Percentiles rank a stretch among this genome's conserved stretches.
Conservation (phyloP, 2,888 invertebrate genomes). For the Toxonevra muliebris region DNA sequence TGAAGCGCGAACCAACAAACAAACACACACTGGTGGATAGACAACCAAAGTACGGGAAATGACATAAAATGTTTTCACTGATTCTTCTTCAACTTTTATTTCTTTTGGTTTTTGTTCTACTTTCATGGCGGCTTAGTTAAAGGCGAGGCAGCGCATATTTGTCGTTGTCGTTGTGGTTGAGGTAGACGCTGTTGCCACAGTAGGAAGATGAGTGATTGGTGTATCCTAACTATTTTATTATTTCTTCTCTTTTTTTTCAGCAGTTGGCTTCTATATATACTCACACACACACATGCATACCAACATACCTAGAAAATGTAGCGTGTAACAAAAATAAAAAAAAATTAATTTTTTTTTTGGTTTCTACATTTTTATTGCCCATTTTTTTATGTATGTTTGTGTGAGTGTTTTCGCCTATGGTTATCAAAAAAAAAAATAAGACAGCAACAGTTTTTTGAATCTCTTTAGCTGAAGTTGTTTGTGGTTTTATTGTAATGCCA, state of each 20-base stretch:
- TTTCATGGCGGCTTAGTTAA: too few species aligned
- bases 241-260: background rate
- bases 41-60: background rate
- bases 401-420: background rate
- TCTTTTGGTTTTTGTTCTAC: too few species aligned
- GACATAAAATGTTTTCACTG: background rate
- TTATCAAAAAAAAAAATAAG: too few species aligned
- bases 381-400: background rate
- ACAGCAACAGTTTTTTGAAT: too few species aligned
- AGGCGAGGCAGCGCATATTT: background rate
- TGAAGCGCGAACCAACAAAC: background rate
- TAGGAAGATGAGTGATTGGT: background rate
- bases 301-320: background rate
- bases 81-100: too few species aligned
- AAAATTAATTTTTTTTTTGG: too few species aligned
- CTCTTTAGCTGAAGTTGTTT: too few species aligned
- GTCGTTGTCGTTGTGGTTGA: background rate
- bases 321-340: background rate
- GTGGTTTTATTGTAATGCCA: too few species aligned
- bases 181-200: too few species aligned
- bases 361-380: background rate
- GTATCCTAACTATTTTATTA: background rate
- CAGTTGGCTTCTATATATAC: slow-evolving; percentile 5
- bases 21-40: background rate
- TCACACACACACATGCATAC: background rate